Evolutionary conservation across 2,888 invertebrate genomes (phyloP), one percentile per base, ranked within the genome.

Genomic region (Lasioglossum villosulum): DNA sequence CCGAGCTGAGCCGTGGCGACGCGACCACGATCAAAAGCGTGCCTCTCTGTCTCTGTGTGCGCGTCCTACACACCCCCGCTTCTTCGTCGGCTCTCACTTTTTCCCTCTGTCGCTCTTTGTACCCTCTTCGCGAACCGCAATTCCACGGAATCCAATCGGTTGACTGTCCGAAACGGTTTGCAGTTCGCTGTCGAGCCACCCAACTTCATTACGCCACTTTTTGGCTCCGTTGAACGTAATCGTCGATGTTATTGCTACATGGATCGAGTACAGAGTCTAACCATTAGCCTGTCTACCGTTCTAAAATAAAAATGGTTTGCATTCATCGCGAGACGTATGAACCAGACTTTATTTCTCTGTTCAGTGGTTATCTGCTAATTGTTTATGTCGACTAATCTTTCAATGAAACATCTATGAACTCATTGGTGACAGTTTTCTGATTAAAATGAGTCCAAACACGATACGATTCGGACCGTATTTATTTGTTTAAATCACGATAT

Each of bases 21-120:
- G 66, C 27, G 72, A 68, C 86, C 66, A 84, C 86, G 90, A 91
- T 91, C 91, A 91, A 91, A 90, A 89, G 91, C 90, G 68, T 68
- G 68, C 80, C 39, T 27, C 63, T 45, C 23, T 27, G 56, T 45
- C 23, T 52, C 8, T 52, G 23, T 52, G 52, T 2, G 19, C 52
- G 59, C 16, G 19, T 59, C 45, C 39, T 34, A 59, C 78, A 72
- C 56, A 37, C 42, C 72, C 73, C 75, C 77, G 80, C 59, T 27
- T 27, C 59, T 59, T 59, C 59, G 59, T 14, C 59, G 14, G 27
- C 27, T 59, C 27, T 59, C 59, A 14, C 34, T 78, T 66, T 71
- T 27, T 77, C 34, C 66, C 45, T 63, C 78, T 79, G 72, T 75
- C 81, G 83, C 86, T 88, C 52, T 52, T 88, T 86, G 83, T 83